phyloP scores from a whole-genome alignment of 2,113 vertebrate species.

The Crotalus helleri region DNA sequence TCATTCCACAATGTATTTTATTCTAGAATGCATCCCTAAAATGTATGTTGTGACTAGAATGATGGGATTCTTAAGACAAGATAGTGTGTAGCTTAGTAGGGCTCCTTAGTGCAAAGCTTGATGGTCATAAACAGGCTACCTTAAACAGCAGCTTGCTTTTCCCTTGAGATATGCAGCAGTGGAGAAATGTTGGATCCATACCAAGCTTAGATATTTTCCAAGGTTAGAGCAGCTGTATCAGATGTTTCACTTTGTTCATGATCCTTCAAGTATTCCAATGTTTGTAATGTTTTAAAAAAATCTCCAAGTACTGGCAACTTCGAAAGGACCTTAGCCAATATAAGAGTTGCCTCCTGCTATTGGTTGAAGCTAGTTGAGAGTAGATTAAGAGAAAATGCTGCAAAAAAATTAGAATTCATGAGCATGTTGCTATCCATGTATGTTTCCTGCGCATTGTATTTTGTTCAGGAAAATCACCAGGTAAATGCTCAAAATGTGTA shows the following conservation, averaged over 20 bases:
- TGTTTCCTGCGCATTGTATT: background rate
- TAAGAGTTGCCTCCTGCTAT: background rate
- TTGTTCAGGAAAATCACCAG: background rate
- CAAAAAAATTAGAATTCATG: background rate
- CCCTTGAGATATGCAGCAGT: background rate
- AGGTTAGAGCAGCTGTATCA: background rate
- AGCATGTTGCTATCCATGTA: background rate
- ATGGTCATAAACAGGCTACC: background rate
- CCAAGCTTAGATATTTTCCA: background rate
- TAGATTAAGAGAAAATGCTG: background rate
- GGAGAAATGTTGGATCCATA: background rate
- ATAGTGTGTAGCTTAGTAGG: background rate
- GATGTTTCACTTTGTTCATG: background rate
- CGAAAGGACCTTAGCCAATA: background rate
- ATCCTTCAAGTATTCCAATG: background rate
- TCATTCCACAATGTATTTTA: background rate
- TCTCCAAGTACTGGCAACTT: background rate
- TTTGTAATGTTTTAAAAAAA: background rate
- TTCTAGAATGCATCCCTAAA: background rate
- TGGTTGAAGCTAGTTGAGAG: background rate
- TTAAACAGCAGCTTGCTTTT: background rate
- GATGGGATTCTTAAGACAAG: background rate
- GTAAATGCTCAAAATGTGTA: background rate
- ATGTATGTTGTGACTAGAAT: background rate
- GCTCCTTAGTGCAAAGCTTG: background rate